Evolutionary conservation across 2,888 invertebrate genomes (phyloP), one percentile per base, ranked within the genome.

Genomic region (Xestobium rufovillosum): DNA sequence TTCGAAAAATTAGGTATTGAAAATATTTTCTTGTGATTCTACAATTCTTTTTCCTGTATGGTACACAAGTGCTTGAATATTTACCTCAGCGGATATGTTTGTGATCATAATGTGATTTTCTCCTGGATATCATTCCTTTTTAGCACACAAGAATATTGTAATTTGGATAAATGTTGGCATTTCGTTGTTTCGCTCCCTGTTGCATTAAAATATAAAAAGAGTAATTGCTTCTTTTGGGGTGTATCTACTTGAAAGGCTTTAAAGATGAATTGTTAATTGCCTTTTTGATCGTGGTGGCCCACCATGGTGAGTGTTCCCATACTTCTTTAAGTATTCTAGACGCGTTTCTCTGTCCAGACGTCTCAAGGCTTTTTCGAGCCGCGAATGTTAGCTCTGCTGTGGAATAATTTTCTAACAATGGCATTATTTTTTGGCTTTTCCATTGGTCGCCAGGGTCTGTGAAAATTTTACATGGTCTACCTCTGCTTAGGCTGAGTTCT

Each of bases 41-140:
- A 19, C 14, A 31, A n/a, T 23, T 36, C 31, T 27, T 23, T 29
- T 27, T n/a, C 27, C 17, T 36, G 38, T 42, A 36, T 42, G 39
- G 25, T 42, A 16, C 16, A 42, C 28, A 31, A 42, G 36, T 23
- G 10, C 23, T 16, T 42, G 42, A 19, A 42, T 16, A 32, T 39
- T 31, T 26, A 39, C 39, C 11, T 39, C 38, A 14, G 34, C 38
- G 3, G 38, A 26, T 34, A 10, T 37, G 33, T 41, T 30, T 23
- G 28, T 23, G 9, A 38, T 26, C 32, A 19, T n/a, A 27, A 34
- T 34, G 26, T 30, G 28, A 19, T 41, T 15, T 38, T 19, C 30
- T 29, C 17, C 29, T 23, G 38, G 41, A 28, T 32, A 38, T 14
- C 39, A 28, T 42, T 35, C 28, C 36, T 36, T 28, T n/a, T n/a